phyloP scores from a whole-genome alignment of 2,888 invertebrate species.

The Tribolium freemani region DNA sequence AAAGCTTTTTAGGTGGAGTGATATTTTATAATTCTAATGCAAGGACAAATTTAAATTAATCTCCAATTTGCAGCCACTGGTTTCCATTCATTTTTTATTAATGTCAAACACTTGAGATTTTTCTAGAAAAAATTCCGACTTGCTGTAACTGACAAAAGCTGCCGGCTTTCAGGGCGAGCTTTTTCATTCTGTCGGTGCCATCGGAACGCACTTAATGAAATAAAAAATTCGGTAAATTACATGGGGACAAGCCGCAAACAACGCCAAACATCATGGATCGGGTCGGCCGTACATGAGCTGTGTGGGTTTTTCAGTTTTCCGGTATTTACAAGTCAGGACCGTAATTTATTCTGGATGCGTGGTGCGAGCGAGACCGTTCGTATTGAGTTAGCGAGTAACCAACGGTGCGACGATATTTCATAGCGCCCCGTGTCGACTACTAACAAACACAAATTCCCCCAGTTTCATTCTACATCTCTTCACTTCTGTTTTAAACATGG shows the following conservation, averaged over 20 bases:
- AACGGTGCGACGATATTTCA: constrained; percentile 60
- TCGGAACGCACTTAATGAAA: constrained; percentile 23
- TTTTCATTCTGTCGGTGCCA: too few relatives aligned
- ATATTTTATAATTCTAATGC: constrained; percentile 35
- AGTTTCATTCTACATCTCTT: constrained; percentile 49
- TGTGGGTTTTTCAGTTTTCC: constrained; percentile 45
- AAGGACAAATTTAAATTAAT: constrained; percentile 14
- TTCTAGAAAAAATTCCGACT: too few relatives aligned
- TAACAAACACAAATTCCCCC: constrained; percentile 57
- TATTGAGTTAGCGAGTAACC: constrained; percentile 60
- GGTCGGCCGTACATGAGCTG: constrained; percentile 23
- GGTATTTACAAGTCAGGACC: constrained; percentile 46
- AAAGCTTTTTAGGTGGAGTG: constrained; percentile 42
- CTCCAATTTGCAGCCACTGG: not conserved
- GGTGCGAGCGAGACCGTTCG: constrained; percentile 53
- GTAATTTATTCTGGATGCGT: constrained; percentile 57
- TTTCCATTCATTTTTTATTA: constrained; percentile 7
- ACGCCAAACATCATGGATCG: constrained; percentile 26
- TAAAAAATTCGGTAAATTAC: constrained; percentile 29
- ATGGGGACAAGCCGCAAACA: constrained; percentile 18
- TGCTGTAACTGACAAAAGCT: too few relatives aligned
- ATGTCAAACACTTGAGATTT: not conserved
- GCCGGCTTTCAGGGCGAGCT: too few relatives aligned
- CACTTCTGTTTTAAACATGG: constrained; percentile 49
- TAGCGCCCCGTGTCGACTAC: constrained; percentile 57